Evolutionary conservation across 1,140 invertebrate species (phyloP), one percentile per base, ranked within the genome.

Genomic region (Drosophila novamexicana): DNA sequence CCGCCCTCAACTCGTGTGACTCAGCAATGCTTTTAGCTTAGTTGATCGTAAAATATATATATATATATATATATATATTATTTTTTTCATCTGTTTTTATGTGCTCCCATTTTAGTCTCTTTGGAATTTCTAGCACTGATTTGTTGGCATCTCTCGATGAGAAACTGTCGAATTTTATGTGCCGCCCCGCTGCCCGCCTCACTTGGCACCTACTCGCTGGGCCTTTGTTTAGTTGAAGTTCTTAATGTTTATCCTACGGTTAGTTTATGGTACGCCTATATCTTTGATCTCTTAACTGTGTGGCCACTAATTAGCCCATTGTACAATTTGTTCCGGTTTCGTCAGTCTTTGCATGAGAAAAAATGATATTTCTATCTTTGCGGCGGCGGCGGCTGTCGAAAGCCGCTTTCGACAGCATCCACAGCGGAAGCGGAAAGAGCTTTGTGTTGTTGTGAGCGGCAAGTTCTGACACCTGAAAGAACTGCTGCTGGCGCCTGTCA

Each of bases 401-500:
- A 84, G 75, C 68, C 54, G 81, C 77, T 84, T 84, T 84, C 81
- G 42, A 42, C 81, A 76, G 50, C 18, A 70, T 56, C 37, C 56
- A 52, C 63, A 74, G 37, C 81, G 81, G 81, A 84, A 80, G 69
- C 81, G 53, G 64, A 78, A 64, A 67, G 49, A 62, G 50, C 69
- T 82, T 69, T 65, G 57, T 72, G 42, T 47, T 57, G 34, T 9
- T 44, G 54, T 32, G 42, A 9, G 14, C 44, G 52, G 63, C 69
- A 85, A 84, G 50, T 77, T 71, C 52, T 66, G 56, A 61, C 75
- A 57, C 75, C 68, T 78, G 75, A 63, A 62, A 64, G 50, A 29
- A 29, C 22, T 71, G 66, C 56, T 81, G 53, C 47, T 88, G 83
- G 73, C 83, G 79, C 82, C 82, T 76, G 79, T 86, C 83, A 86